Evolutionary conservation across 2,888 invertebrate species (phyloP), one percentile per base, ranked within the genome.

Genomic region (Malacosoma neustria): DNA sequence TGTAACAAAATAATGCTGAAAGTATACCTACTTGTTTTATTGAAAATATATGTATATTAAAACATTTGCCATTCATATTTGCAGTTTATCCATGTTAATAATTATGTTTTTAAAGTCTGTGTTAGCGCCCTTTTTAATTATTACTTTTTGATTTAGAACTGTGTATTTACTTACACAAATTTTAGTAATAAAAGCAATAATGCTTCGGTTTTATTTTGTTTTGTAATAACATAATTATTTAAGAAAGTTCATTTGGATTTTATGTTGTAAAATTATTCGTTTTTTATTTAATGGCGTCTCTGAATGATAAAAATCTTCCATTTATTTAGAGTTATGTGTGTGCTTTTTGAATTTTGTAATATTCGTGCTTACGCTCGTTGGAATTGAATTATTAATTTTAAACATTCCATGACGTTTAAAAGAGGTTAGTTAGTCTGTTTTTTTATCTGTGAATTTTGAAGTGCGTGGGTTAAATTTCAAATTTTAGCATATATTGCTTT

Each of bases 11-110:
- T 66, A 64, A 56, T 63, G 57, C 51, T 60, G 22, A 63, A 58
- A 57, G 57, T 61, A 57, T 67, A 64, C 57, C 57, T 59, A 59
- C 63, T 69, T 67, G 69, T 74, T 72, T 61, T 52, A 61, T 62
- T 54, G 48, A 46, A 56, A 61, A 57, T 32, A n/a, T 13, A 59
- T 59, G 42, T 55, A 57, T 59, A 53, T 51, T 45, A 34, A 55
- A 46, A 52, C 53, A 41, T 43, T 30, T 30, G 4, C 11, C 33
- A 33, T 15, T 30, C 36, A 30, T 39, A 33, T 58, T 61, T 60
- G 59, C 65, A 70, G 65, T 69, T 72, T 48, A 58, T 57, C 62
- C 57, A 65, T 66, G 56, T 67, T 64, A 58, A 51, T 57, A 56
- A 54, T 61, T 60, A 60, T 67, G 4, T 32, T 32, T 11, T 32